phyloP scores from a whole-genome alignment of 1,140 invertebrate species.

The Rhopalosiphum maidis region DNA sequence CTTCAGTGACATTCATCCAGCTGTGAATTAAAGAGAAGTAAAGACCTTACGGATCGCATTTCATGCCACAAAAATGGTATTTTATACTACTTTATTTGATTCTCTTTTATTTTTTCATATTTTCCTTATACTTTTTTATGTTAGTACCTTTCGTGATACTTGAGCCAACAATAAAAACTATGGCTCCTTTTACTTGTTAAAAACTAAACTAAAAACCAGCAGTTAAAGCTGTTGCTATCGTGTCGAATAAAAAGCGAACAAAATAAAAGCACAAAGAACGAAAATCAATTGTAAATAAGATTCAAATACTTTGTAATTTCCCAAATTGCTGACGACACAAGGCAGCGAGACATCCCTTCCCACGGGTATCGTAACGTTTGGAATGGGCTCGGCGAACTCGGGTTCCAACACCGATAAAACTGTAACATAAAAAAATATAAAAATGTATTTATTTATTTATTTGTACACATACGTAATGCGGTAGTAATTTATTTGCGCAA shows the following conservation, averaged over 20 bases:
- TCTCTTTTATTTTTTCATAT: not conserved
- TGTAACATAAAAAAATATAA: conserved; percentile 65
- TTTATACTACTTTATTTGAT: conserved; percentile 36
- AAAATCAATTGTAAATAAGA: conserved; percentile 61
- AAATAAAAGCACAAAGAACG: not conserved
- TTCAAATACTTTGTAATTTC: conserved; percentile 75
- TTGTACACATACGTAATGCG: not conserved
- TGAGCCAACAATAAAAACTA: conserved; percentile 24
- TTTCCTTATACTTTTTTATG: not conserved
- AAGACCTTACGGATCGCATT: not conserved
- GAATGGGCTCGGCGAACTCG: conserved; percentile 84
- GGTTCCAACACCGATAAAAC: conserved; percentile 79
- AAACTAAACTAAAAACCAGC: conserved; percentile 17
- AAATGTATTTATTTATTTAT: not conserved
- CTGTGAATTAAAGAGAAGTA: conserved; percentile 15
- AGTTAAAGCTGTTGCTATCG: not conserved
- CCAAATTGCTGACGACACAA: conserved; percentile 87
- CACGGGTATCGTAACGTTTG: conserved; percentile 85
- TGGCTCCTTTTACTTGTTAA: conserved; percentile 43
- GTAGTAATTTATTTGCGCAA: conserved; percentile 40
- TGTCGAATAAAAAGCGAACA: not conserved
- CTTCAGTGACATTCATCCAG: not conserved
- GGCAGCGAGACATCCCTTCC: conserved; percentile 86
- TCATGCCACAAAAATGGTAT: conserved; percentile 4
- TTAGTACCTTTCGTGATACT: conserved; percentile 19